Base-by-base conservation (phyloP, 2,797 vertebrate species). In the Chromis chromis region DNA sequence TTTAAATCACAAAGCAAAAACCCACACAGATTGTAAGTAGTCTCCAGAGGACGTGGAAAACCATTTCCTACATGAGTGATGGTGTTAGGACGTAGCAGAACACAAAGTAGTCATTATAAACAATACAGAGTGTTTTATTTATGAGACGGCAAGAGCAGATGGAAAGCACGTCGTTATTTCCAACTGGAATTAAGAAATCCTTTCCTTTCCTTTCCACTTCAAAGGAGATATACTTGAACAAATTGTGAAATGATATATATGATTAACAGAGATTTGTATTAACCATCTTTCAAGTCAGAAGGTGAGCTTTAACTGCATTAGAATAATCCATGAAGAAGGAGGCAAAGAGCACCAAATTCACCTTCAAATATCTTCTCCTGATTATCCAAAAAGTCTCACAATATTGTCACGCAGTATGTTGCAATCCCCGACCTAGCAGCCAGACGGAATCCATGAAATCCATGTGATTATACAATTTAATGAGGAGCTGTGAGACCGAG, bases 81-180 rank as follows among this genome's bases (percentile, higher is more conserved):
- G 69, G 60, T 73, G 85, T 78, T 73, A 52, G 71, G n/a, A 76
- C 73, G 73, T 14, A 17, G 44, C 57, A 55, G 31, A 84, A 84
- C 52, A 88, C 71, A 78, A 83, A 75, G 68, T 33, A 69, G 74
- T 83, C 71, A 66, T 84, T 82, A 81, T 21, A 58, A 81, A 74
- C 74, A 70, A 77, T 63, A 48, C 50, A 28, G 27, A 55, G 44
- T 68, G 50, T 81, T 86, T 86, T 78, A 91, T 87, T 89, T 78
- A 91, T 83, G 82, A 84, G 68, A 70, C 17, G 25, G 72, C 65
- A 79, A 25, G 65, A 74, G 71, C 69, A 85, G 66, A 64, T 28
- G 48, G 57, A 65, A 81, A 84, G 53, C 46, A 66, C 58, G 70
- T 76, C 28, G 72, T 84, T 76, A 82, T 60, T 61, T 77, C 57